phyloP scores from a whole-genome alignment of 2,113 vertebrate genomes.

The Eidolon helvum region DNA sequence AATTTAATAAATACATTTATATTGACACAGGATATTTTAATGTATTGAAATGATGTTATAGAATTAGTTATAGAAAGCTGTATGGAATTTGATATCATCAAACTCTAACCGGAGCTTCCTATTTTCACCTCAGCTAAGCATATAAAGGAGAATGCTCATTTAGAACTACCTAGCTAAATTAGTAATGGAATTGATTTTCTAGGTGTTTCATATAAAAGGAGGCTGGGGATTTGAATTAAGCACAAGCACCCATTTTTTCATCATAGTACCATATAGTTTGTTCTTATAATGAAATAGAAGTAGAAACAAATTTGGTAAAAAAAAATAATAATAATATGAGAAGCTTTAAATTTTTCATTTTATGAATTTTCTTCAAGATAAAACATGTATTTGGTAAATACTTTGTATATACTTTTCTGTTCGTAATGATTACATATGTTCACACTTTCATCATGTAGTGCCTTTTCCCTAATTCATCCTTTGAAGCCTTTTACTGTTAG shows the following conservation, averaged over 20 bases:
- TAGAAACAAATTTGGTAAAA: constrained; percentile 4
- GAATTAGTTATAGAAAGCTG: neutral
- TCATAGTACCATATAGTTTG: neutral
- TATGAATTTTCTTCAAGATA: constrained; percentile 17
- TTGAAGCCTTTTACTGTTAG: neutral
- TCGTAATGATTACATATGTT: neutral
- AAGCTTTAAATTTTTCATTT: neutral
- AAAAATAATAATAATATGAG: constrained; percentile 1
- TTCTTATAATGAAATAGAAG: constrained; percentile 12
- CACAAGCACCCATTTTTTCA: neutral
- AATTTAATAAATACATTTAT: neutral
- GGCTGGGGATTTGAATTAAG: neutral
- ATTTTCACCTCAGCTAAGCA: neutral
- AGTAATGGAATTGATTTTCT: neutral
- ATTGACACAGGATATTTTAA: neutral
- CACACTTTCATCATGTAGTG: neutral
- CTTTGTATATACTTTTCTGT: neutral
- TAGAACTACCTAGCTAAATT: neutral
- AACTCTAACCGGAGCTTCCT: neutral
- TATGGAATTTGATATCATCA: neutral
- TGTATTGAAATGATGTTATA: neutral
- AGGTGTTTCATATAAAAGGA: neutral
- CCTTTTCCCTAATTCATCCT: neutral
- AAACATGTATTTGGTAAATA: neutral
- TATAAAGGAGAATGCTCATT: neutral